A percentile compares a stretch with the other conserved stretches of the same genome.
phyloP scores from a whole-genome alignment of 1,140 invertebrate genomes.

The Drosophila kikkawai region DNA sequence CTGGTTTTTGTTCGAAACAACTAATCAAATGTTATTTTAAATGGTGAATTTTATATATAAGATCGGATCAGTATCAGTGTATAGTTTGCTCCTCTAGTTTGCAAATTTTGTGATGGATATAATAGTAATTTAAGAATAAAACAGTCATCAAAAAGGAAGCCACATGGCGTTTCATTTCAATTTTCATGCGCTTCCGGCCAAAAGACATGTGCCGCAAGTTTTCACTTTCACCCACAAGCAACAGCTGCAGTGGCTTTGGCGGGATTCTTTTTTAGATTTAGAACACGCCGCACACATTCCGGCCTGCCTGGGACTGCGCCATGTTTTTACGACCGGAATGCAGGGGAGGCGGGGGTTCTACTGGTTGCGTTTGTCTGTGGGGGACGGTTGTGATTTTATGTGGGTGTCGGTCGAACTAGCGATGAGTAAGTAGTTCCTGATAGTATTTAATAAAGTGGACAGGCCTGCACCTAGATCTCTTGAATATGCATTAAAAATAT shows the following conservation, averaged over 20 bases:
- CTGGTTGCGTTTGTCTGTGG: constrained; percentile 13
- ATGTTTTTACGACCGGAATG: constrained; percentile 46
- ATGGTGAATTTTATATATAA: background rate
- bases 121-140: constrained; percentile 9
- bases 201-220: constrained; percentile 52
- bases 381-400: constrained; percentile 43
- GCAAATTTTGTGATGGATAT: background rate
- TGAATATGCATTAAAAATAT: background rate
- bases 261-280: constrained; percentile 60
- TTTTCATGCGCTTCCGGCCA: constrained; percentile 64
- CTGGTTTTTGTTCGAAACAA: background rate
- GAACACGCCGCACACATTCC: constrained; percentile 50
- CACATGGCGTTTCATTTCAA: constrained; percentile 57
- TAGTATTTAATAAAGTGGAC: background rate
- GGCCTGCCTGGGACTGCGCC: constrained; percentile 20
- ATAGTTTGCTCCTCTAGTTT: background rate
- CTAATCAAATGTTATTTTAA: background rate
- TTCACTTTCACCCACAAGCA: constrained; percentile 65
- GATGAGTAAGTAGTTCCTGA: constrained; percentile 9
- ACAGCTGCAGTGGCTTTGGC: constrained; percentile 58
- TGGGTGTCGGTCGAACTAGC: constrained; percentile 44
- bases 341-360: constrained; percentile 10
- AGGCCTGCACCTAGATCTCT: background rate
- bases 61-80: no score
- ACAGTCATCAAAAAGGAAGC: constrained; percentile 27